These are phyloP conservation scores for Pristionchus maxplancki DNA, from an alignment of 2,888 invertebrate genomes.

Conservation along the genomic window DNA sequence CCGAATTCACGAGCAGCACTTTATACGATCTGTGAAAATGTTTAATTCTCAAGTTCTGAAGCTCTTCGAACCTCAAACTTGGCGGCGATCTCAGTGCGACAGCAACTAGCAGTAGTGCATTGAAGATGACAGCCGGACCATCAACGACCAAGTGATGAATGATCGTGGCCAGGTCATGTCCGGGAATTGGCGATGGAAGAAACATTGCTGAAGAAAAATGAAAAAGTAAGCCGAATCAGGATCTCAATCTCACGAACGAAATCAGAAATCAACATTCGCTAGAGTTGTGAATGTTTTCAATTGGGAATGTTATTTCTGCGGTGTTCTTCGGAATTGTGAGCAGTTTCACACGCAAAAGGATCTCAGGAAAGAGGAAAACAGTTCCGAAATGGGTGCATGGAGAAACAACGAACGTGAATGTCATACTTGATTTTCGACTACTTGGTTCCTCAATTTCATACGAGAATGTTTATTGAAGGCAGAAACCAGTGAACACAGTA, in stretches of 20 bases:
- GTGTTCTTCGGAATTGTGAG: not conserved
- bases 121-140: not conserved
- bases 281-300: not conserved
- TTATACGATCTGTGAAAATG: not conserved
- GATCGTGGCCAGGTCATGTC: not conserved
- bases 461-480: no score
- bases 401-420: no score
- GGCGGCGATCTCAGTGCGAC: not conserved
- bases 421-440: no score
- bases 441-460: no score
- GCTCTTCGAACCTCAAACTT: not conserved
- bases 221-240: no score
- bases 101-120: not conserved
- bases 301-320: not conserved
- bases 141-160: slow-evolving; percentile 23
- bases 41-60: no score
- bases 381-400: not conserved
- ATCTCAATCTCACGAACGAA: no score
- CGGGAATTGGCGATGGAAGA: not conserved
- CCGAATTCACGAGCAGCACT: not conserved
- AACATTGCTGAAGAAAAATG: not conserved
- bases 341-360: not conserved
- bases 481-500: no score
- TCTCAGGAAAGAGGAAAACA: not conserved
- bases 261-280: not conserved